phyloP scores from a whole-genome alignment of 2,113 vertebrate genomes.

The Triplophysa siluroides region DNA sequence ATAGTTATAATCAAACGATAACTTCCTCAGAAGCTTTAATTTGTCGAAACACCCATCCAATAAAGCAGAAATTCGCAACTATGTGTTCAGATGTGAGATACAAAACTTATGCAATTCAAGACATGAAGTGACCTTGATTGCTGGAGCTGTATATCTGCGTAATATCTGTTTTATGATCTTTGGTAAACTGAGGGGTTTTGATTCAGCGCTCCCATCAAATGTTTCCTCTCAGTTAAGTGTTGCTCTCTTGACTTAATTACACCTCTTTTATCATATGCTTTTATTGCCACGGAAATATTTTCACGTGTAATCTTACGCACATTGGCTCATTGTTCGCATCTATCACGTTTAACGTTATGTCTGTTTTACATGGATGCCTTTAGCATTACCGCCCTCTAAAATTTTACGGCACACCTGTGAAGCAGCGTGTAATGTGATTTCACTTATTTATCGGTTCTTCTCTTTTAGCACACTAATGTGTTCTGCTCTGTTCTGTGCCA shows the following conservation, averaged over 20 bases:
- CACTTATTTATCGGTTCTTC: neutral
- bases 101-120: neutral
- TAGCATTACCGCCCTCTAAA: constrained; percentile 24
- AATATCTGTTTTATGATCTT: constrained; percentile 18
- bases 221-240: constrained; percentile 1
- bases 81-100: no score
- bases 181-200: neutral
- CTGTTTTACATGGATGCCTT: constrained; percentile 18
- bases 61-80: no score
- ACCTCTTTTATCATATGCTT: neutral
- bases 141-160: neutral
- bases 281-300: constrained; percentile 24
- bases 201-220: constrained; percentile 4
- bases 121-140: constrained; percentile 8
- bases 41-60: neutral
- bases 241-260: constrained; percentile 26
- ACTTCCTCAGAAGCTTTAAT: neutral
- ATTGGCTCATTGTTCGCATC: constrained; percentile 24
- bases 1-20: neutral
- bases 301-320: neutral
- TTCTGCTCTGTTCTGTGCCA: neutral
- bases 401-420: constrained; percentile 10
- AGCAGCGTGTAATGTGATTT: constrained; percentile 12
- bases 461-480: neutral
- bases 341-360: neutral